Evolutionary conservation across 2,888 invertebrate genomes (phyloP), one percentile per base, ranked within the genome.

Genomic region (Hylaea fasciaria): DNA sequence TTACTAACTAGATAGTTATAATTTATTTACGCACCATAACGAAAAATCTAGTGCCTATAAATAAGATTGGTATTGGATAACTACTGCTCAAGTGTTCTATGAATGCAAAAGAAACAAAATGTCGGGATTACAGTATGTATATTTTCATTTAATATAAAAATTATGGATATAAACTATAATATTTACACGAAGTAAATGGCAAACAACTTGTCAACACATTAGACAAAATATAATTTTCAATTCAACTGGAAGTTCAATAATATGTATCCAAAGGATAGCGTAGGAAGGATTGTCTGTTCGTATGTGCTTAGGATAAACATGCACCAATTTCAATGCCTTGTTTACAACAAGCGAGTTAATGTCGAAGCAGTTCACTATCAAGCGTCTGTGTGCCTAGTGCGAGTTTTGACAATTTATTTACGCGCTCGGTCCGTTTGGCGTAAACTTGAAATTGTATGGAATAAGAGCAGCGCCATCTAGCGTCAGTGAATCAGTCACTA

Each of bases 121-220:
- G 48, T 55, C 65, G 45, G 70, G 72, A 78, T 83, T 84, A 82
- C 71, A 80, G 73, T 82, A 86, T 85, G 82, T 86, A 86, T 86
- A 85, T 83, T 86, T 85, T 89, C 86, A 85, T 89, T 90, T 90
- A 89, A 87, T 89, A 90, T 89, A 91, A 91, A 86, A 90, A 87
- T 89, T 90, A 89, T 90, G 85, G 85, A 86, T 87, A 88, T 85
- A 76, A 80, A 82, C 86, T 89, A 89, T 86, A 83, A 80, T 90
- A 91, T 90, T 85, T 90, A 91, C 90, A 91, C 62, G 78, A 83
- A 87, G 87, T 87, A 84, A 89, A 91, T 89, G 89, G 89, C 91
- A 87, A 88, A 89, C 82, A 81, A 82, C 74, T 73, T 81, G 74
- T 77, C 80, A 83, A 85, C 77, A 76, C 74, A 81, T 74, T 62